Evolutionary conservation across 1,140 invertebrate species (phyloP).

Genomic region (Drosophila lacertosa): DNA sequence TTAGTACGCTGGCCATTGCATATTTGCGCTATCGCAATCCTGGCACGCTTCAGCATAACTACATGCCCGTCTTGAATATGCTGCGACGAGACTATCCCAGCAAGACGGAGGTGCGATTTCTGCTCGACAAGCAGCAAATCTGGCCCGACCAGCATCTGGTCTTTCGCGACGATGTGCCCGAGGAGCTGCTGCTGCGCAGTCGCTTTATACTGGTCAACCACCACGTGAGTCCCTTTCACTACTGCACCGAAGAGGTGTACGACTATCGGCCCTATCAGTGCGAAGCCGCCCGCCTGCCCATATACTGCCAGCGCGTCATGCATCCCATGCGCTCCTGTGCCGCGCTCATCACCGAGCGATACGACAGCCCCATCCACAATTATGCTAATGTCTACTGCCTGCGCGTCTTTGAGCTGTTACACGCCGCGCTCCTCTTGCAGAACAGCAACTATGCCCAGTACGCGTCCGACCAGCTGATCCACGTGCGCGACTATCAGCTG

Average conservation of each 20-base stretch:
- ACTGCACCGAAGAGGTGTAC: slow-evolving; percentile 87
- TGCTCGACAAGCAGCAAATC: slow-evolving; percentile 86
- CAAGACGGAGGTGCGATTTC: slow-evolving; percentile 88
- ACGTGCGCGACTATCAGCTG: slow-evolving; percentile 50
- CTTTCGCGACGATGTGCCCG: slow-evolving; percentile 86
- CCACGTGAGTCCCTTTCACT: slow-evolving; percentile 86
- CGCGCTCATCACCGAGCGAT: slow-evolving; percentile 85
- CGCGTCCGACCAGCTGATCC: slow-evolving; percentile 86
- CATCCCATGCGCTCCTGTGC: slow-evolving; percentile 89
- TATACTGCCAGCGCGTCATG: slow-evolving; percentile 83
- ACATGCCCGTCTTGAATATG: slow-evolving; percentile 88
- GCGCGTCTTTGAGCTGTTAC: slow-evolving; percentile 75
- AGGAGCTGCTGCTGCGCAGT: slow-evolving; percentile 82
- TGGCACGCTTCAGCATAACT: slow-evolving; percentile 2
- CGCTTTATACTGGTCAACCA: slow-evolving; percentile 90
- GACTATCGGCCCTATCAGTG: slow-evolving; percentile 89
- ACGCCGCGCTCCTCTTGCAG: slow-evolving; percentile 89
- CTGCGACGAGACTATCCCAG: slow-evolving; percentile 86
- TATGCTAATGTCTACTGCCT: slow-evolving; percentile 32
- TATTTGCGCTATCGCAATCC: slow-evolving; percentile 61
- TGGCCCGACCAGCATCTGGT: slow-evolving; percentile 83
- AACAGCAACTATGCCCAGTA: slow-evolving; percentile 87
- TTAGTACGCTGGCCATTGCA: slow-evolving; percentile 63
- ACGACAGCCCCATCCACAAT: slow-evolving; percentile 55
- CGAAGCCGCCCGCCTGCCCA: slow-evolving; percentile 79